Base-by-base conservation (phyloP, 2,113 vertebrate species). In the Orthonyx spaldingii region DNA sequence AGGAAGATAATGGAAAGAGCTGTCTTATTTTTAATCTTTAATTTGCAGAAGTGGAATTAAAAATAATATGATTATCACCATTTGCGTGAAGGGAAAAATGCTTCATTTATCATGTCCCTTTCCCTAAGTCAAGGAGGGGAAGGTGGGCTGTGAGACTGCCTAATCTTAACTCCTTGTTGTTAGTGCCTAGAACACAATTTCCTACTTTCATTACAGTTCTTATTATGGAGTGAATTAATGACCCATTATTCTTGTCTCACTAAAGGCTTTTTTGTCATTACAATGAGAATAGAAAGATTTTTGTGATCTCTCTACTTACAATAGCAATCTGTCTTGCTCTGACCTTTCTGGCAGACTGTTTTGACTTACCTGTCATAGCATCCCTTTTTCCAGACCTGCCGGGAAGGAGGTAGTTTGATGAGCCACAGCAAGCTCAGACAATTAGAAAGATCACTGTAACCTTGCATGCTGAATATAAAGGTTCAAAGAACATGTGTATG, bases 171-270 rank as follows among this genome's bases (percentile, higher is more conserved):
- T n/a, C n/a, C n/a, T n/a, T n/a, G n/a, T n/a, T n/a, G n/a, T n/a
- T n/a, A n/a, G n/a, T n/a, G n/a, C n/a, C n/a, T n/a, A n/a, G n/a
- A n/a, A n/a, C n/a, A n/a, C n/a, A n/a, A n/a, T 42, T 59, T 94
- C 44, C 49, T 64, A 52, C 94, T 81, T 93, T 93, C 68, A 60
- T 96, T 92, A 81, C 15, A 24, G 18, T 93, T 97, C 93, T 95
- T 37, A 75, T 89, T 37, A 71, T 33, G 22, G 80, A 72, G 39
- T 81, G 75, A 92, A 57, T 88, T 96, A 94, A 77, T 50, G 70
- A 84, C 19, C 59, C 56, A 55, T 88, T 94, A 52, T 84, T 96
- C 41, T 89, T 44, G 65, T 80, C 76, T 85, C 68, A 59, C 87
- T 92, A 53, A 89, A 95, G 32, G 28, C 27, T 69, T 96, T 92